Percentiles rank a stretch among this genome's conserved stretches.
Evolutionary conservation across 2,797 vertebrate species (phyloP).

Genomic region (Pseudomugil tenellus): DNA sequence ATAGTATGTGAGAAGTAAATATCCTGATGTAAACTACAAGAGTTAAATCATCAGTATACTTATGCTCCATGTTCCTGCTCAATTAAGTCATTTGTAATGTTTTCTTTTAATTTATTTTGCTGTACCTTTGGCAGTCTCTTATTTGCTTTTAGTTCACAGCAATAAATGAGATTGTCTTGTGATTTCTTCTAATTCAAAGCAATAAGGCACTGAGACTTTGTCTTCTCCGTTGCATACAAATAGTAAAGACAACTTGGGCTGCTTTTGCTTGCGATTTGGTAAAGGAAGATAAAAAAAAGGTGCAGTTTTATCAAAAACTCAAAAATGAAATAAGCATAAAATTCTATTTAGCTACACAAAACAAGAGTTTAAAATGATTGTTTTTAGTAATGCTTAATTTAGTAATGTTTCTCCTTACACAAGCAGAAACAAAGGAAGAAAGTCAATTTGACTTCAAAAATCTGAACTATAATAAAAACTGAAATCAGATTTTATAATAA

Average conservation of each 20-base stretch:
- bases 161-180: slow-evolving; percentile 13
- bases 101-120: neutral
- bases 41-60: neutral
- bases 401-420: no score
- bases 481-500: neutral
- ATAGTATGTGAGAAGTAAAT: neutral
- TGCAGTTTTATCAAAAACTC: neutral
- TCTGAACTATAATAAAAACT: neutral
- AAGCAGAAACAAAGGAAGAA: no score
- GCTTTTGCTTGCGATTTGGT: slow-evolving; percentile 2
- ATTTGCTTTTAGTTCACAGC: neutral
- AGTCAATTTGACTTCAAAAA: neutral
- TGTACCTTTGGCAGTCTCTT: neutral
- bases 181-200: slow-evolving; percentile 28
- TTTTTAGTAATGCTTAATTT: no score
- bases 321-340: neutral
- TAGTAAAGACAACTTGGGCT: slow-evolving; percentile 10
- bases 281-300: slow-evolving; percentile 9
- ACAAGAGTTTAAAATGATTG: no score
- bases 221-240: slow-evolving; percentile 2
- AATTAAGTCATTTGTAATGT: neutral
- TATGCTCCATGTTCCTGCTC: neutral
- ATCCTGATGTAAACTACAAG: neutral
- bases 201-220: neutral
- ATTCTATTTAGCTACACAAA: no score